phyloP scores from a whole-genome alignment of 2,888 invertebrate genomes.

The Mellilla xanthometata region DNA sequence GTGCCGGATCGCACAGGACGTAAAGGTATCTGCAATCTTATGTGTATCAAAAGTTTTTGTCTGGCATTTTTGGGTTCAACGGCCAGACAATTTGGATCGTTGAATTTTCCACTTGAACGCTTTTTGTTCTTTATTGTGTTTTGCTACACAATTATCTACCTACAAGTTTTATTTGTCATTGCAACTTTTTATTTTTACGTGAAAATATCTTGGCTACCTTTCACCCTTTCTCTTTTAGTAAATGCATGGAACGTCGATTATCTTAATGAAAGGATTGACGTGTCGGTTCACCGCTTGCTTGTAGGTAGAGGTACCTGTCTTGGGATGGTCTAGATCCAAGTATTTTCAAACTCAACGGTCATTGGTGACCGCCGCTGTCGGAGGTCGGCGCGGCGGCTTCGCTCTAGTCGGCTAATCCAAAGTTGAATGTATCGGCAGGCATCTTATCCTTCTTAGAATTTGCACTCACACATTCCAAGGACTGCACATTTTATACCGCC shows the following conservation, averaged over 20 bases:
- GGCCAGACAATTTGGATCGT: conserved; percentile 62
- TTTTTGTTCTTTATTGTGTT: conserved; percentile 35
- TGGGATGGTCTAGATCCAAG: conserved; percentile 18
- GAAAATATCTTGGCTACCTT: conserved; percentile 1
- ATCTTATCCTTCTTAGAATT: conserved; percentile 75
- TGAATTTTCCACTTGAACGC: conserved; percentile 53
- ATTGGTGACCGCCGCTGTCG: conserved; percentile 31
- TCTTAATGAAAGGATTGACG: neutral
- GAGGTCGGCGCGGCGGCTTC: conserved; percentile 40
- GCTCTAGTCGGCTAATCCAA: conserved; percentile 28
- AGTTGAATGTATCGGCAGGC: conserved; percentile 64
- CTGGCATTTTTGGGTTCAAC: conserved; percentile 52
- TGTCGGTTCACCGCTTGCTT: too few relatives aligned
- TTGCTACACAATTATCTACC: conserved; percentile 22
- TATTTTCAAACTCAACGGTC: conserved; percentile 59
- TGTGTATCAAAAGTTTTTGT: conserved; percentile 33
- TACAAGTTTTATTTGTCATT: conserved; percentile 20
- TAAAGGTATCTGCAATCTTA: conserved; percentile 26
- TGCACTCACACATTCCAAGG: conserved; percentile 65
- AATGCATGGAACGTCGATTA: neutral
- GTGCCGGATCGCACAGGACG: conserved; percentile 18
- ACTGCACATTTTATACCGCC: conserved; percentile 41
- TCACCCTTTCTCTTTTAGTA: neutral
- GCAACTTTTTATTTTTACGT: conserved; percentile 2
- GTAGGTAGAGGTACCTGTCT: too few relatives aligned